These are phyloP conservation scores for Watsonalla binaria DNA, from an alignment of 2,888 invertebrate genomes.

Conservation along the genomic window DNA sequence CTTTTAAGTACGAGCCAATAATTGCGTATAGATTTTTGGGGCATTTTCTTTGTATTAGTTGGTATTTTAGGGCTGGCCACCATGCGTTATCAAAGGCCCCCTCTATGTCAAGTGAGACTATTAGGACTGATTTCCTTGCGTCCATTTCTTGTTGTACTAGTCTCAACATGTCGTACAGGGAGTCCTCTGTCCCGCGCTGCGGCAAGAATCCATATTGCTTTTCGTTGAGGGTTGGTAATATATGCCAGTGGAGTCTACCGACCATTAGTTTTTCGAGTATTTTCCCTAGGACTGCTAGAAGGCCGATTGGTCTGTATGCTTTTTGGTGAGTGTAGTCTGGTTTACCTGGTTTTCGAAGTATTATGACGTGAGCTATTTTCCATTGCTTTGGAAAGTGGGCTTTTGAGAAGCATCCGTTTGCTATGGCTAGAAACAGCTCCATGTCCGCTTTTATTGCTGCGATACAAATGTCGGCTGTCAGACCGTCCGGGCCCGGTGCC, in stretches of 20 bases:
- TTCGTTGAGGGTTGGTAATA: neutral
- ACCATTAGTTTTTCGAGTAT: neutral
- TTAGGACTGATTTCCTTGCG: neutral
- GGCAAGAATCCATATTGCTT: constrained; percentile 6
- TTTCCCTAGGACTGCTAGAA: constrained; percentile 5
- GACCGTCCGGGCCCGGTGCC: constrained; percentile 17
- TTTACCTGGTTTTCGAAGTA: constrained; percentile 6
- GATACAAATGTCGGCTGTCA: constrained; percentile 16
- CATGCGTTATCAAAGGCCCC: neutral
- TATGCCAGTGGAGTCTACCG: neutral
- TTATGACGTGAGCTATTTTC: constrained; percentile 5
- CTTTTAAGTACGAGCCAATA: neutral
- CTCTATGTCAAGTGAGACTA: neutral
- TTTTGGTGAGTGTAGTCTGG: constrained; percentile 1
- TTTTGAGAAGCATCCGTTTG: constrained; percentile 4
- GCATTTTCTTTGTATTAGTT: constrained; percentile 5
- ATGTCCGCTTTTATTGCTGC: constrained; percentile 6
- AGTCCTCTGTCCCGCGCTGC: constrained; percentile 1
- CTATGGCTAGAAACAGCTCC: constrained; percentile 1
- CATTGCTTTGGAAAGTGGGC: constrained; percentile 5
- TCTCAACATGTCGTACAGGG: neutral
- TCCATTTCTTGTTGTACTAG: neutral
- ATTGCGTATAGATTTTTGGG: neutral
- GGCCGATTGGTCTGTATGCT: constrained; percentile 2
- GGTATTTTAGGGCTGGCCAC: neutral